phyloP scores from a whole-genome alignment of 2,797 vertebrate genomes.

The Sebastes nivosus region DNA sequence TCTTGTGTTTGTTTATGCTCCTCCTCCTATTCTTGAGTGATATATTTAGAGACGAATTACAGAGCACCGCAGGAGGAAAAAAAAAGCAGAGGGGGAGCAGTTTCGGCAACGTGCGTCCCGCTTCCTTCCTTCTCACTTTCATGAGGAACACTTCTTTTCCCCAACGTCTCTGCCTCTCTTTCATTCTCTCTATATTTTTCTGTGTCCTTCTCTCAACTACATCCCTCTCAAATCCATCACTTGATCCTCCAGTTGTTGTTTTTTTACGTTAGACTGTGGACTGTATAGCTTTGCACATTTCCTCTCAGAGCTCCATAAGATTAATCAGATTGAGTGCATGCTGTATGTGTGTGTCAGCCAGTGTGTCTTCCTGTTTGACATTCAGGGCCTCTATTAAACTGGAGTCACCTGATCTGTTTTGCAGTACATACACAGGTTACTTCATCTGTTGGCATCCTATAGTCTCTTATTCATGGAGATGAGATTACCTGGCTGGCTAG shows the following conservation, averaged over 20 bases:
- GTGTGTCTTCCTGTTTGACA: neutral
- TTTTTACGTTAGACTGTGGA: neutral
- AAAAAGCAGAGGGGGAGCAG: slow-evolving; percentile 66
- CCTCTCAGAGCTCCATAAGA: neutral
- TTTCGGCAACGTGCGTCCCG: slow-evolving; percentile 72
- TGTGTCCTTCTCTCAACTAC: slow-evolving; percentile 12
- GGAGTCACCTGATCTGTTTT: slow-evolving; percentile 45
- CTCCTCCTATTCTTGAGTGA: slow-evolving; percentile 66
- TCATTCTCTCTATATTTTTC: slow-evolving; percentile 43
- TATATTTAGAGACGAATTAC: slow-evolving; percentile 84
- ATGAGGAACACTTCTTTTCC: slow-evolving; percentile 38
- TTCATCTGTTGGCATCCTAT: slow-evolving; percentile 54
- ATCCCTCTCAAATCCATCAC: slow-evolving; percentile 14
- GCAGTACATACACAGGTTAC: slow-evolving; percentile 31
- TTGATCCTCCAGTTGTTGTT: neutral
- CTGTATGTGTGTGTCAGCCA: slow-evolving; percentile 6
- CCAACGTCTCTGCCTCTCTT: slow-evolving; percentile 6
- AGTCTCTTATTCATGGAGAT: slow-evolving; percentile 1
- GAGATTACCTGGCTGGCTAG: slow-evolving; percentile 15
- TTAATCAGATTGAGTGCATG: slow-evolving; percentile 31
- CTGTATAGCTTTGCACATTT: slow-evolving; percentile 13
- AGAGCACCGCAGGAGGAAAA: slow-evolving; percentile 64
- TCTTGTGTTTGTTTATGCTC: slow-evolving; percentile 69
- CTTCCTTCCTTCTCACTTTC: slow-evolving; percentile 59
- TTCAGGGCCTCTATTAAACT: neutral